These are phyloP conservation scores for Hypomecis atomaria DNA, from an alignment of 2,888 invertebrate genomes.

Conservation along the genomic window DNA sequence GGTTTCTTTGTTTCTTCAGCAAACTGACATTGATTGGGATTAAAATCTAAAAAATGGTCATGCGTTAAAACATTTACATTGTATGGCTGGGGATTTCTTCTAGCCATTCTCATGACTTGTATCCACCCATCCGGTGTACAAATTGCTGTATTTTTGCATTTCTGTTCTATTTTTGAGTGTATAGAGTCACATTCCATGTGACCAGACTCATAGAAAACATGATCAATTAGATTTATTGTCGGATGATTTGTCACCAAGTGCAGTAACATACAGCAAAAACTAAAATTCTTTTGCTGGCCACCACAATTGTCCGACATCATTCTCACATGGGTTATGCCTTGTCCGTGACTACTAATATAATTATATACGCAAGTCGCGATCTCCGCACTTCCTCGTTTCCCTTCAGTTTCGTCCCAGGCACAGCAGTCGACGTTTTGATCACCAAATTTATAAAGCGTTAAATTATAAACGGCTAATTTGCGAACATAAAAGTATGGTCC, in stretches of 20 bases:
- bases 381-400: background rate
- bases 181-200: background rate
- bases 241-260: background rate
- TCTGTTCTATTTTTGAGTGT: background rate
- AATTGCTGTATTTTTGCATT: background rate
- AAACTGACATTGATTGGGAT: background rate
- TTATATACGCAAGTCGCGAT: background rate
- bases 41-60: background rate
- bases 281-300: background rate
- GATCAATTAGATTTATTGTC: background rate
- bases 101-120: background rate
- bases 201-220: background rate
- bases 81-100: background rate
- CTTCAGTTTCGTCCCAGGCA: background rate
- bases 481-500: background rate
- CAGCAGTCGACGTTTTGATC: background rate
- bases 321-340: background rate
- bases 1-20: too few relatives aligned
- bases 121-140: background rate
- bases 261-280: background rate
- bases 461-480: background rate
- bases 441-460: background rate
- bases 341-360: background rate
- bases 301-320: background rate
- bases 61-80: background rate